A percentile compares a stretch with the other conserved stretches of the same genome.
phyloP scores from a whole-genome alignment of 2,113 vertebrate genomes.

The Ctenodactylus gundi region DNA sequence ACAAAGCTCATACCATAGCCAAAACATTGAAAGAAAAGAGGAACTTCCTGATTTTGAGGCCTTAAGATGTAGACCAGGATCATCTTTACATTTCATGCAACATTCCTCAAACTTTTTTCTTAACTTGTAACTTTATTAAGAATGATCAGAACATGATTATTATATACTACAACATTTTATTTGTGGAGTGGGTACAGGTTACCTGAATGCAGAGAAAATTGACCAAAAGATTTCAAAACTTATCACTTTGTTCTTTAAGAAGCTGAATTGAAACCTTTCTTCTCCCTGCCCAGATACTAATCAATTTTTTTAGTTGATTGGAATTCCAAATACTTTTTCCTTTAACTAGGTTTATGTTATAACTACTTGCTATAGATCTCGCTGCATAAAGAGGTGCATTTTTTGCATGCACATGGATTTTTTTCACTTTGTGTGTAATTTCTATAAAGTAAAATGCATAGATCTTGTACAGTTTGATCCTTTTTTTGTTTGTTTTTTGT shows the following conservation, averaged over 20 bases:
- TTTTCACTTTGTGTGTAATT: not conserved
- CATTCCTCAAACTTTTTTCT: not conserved
- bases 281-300: not conserved
- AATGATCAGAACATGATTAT: not conserved
- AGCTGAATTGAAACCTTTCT: not conserved
- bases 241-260: not conserved
- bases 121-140: not conserved
- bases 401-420: not conserved
- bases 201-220: not conserved
- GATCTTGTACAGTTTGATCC: not conserved
- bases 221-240: not conserved
- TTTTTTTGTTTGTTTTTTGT: too few species aligned
- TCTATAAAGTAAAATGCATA: not conserved
- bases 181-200: not conserved
- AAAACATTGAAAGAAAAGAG: not conserved
- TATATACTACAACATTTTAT: not conserved
- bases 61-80: not conserved
- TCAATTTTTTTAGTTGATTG: constrained; percentile 15
- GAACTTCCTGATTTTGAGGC: not conserved
- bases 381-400: not conserved
- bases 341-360: not conserved
- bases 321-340: not conserved
- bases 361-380: not conserved
- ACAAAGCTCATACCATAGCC: not conserved
- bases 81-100: not conserved